phyloP scores from a whole-genome alignment of 2,113 vertebrate genomes.

The Pelodiscus sinensis region DNA sequence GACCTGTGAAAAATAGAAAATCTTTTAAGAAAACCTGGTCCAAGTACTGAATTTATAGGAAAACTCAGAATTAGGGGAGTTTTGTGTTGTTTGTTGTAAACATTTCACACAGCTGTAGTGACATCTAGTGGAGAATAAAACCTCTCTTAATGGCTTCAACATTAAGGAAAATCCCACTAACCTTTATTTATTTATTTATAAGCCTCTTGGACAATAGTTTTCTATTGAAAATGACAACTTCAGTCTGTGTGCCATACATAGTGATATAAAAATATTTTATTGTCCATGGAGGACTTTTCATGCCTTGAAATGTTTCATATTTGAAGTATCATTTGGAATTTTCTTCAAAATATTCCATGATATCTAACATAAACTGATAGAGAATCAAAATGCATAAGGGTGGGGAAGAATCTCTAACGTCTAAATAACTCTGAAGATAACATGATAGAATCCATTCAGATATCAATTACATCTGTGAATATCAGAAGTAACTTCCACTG shows the following conservation, averaged over 20 bases:
- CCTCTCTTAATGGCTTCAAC: constrained; percentile 1
- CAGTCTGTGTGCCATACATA: constrained; percentile 55
- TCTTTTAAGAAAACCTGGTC: neutral
- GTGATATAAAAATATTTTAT: constrained; percentile 70
- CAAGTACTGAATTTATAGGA: neutral
- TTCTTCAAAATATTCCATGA: constrained; percentile 65
- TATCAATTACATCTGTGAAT: neutral
- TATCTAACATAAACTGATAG: constrained; percentile 62
- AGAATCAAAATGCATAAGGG: constrained; percentile 18
- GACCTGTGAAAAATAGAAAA: neutral
- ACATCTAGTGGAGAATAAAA: constrained; percentile 74
- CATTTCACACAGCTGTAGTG: constrained; percentile 75
- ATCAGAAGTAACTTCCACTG: constrained; percentile 34
- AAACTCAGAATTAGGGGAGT: constrained; percentile 34
- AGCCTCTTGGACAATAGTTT: constrained; percentile 70
- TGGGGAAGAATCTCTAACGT: neutral
- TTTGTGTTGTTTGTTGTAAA: constrained; percentile 63
- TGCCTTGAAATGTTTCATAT: constrained; percentile 71
- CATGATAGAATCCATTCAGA: constrained; percentile 19
- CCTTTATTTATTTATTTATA: constrained; percentile 57
- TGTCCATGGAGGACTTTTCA: constrained; percentile 62
- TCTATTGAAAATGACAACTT: constrained; percentile 56
- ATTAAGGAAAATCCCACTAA: constrained; percentile 62
- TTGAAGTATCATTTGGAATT: constrained; percentile 70
- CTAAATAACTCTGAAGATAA: constrained; percentile 35